Percentiles rank a stretch among this genome's conserved stretches.
Evolutionary conservation across 2,113 vertebrate species (phyloP).

Genomic region (Aythya baeri): DNA sequence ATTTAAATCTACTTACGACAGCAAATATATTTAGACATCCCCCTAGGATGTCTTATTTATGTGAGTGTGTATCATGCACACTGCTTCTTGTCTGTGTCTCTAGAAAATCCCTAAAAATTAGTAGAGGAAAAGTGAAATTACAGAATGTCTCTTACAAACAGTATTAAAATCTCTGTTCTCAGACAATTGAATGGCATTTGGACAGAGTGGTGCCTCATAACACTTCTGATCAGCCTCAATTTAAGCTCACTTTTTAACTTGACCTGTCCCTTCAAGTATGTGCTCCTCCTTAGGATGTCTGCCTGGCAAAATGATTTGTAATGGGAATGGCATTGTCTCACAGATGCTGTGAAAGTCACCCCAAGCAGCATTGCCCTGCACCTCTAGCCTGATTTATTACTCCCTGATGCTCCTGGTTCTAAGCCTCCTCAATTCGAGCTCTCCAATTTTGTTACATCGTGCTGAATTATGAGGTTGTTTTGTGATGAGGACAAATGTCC

Average conservation of each 20-base stretch:
- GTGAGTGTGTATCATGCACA: neutral
- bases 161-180: neutral
- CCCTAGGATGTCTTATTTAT: neutral
- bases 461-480: conserved; percentile 57
- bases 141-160: neutral
- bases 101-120: neutral
- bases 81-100: neutral
- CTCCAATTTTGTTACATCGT: conserved; percentile 21
- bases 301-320: conserved; percentile 50
- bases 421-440: conserved; percentile 10
- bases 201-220: neutral
- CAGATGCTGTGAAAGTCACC: conserved; percentile 56
- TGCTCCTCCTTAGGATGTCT: neutral
- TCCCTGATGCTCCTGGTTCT: conserved; percentile 6
- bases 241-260: neutral
- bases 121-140: neutral
- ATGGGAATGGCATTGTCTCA: conserved; percentile 30
- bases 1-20: neutral
- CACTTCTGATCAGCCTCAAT: neutral
- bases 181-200: neutral
- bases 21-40: neutral
- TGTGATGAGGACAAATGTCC: conserved; percentile 55
- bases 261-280: neutral
- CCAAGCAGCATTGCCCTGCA: neutral
- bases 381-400: conserved; percentile 59